Conservation (phyloP, 2,797 vertebrate genomes). For the Artibeus jamaicensis region DNA sequence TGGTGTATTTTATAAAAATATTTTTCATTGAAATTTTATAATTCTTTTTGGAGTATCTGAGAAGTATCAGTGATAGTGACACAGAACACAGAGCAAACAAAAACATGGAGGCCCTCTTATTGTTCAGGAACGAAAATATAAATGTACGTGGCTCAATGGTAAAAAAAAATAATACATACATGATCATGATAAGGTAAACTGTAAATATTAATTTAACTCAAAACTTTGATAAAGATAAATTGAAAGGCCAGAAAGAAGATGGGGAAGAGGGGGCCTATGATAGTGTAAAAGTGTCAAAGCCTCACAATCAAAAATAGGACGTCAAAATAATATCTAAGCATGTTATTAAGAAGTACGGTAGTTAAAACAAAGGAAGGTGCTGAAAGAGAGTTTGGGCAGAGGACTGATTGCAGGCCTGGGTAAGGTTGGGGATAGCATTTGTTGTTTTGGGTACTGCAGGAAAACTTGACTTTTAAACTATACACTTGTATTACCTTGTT, state of each 20-base stretch:
- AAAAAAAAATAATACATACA: neutral
- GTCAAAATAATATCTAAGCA: neutral
- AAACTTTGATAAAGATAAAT: neutral
- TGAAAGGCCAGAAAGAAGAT: neutral
- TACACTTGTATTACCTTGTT: neutral
- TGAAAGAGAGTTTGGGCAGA: neutral
- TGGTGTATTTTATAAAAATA: neutral
- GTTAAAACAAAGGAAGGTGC: neutral
- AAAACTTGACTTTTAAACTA: neutral
- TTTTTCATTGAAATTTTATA: conserved; percentile 25
- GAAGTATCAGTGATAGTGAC: neutral
- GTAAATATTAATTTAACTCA: neutral
- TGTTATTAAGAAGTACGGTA: neutral
- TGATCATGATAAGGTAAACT: neutral
- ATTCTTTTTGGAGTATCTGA: neutral
- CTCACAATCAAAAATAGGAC: neutral
- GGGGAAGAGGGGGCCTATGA: neutral
- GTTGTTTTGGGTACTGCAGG: neutral
- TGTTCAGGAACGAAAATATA: neutral
- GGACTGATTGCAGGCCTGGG: neutral
- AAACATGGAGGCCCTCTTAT: neutral
- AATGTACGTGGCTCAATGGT: neutral
- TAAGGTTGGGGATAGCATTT: neutral
- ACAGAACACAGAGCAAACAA: neutral
- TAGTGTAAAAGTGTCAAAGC: neutral